These are phyloP conservation scores for Torymus aiolomorphi DNA, from an alignment of 2,888 invertebrate genomes.

Conservation along the genomic window DNA sequence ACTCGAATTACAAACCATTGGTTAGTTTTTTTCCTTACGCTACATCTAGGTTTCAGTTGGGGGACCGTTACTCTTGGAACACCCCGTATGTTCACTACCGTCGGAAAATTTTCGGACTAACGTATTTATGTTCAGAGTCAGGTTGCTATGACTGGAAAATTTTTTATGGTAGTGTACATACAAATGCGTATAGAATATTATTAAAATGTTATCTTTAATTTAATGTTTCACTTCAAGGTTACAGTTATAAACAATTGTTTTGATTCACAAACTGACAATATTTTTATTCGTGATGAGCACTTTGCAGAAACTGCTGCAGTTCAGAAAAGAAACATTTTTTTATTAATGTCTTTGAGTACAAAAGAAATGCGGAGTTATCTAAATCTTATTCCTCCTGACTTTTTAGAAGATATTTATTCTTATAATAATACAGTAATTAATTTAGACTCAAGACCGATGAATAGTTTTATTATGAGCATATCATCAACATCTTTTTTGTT, in stretches of 20 bases:
- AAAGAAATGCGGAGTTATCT: background rate
- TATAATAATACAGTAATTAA: background rate
- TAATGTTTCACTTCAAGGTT: background rate
- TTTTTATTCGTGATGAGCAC: background rate
- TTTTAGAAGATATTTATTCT: background rate
- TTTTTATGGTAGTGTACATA: no score
- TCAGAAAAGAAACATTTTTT: background rate
- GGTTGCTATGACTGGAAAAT: no score
- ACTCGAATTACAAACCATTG: no score
- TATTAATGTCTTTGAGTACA: conserved; percentile 4
- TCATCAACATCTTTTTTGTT: background rate
- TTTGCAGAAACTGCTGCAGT: background rate
- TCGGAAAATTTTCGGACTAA: no score
- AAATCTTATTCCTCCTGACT: background rate
- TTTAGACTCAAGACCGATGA: no score
- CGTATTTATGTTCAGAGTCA: no score
- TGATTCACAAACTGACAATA: background rate
- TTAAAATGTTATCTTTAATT: background rate
- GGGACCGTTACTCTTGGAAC: no score
- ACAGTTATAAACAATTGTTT: conserved; percentile 4
- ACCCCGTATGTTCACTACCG: no score
- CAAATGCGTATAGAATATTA: no score
- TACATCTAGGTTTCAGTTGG: no score
- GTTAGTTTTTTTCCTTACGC: no score
- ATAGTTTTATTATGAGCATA: background rate